Base-by-base conservation (phyloP, 2,888 invertebrate species). In the Electrophaes corylata region DNA sequence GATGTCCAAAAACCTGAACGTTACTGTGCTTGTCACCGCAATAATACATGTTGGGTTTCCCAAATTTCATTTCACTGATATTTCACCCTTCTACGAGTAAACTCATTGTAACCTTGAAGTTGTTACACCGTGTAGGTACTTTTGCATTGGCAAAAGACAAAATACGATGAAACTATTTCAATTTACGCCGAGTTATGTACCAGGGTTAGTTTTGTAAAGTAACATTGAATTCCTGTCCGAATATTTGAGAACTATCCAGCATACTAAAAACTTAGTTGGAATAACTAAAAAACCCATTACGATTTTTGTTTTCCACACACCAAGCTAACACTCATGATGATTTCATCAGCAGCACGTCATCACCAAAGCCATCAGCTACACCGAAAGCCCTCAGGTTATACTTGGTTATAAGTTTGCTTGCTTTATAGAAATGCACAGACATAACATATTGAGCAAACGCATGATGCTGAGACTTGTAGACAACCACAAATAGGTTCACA, bases 301-400 rank as follows among this genome's bases (percentile, higher is more conserved):
- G 41, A 50, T 35, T 51, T 55, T 54, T 52, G 23, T 60, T 58
- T 56, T 45, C 49, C 50, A 50, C 37, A 54, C 63, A 62, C 62
- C 69, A 75, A 66, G 76, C 74, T 78, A 77, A 80, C 73, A 77
- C 79, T 81, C 84, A 87, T 86, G 72, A 75, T 82, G 74, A 81
- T 89, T 90, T 83, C 88, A 89, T 79, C 87, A 77, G 81, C 91
- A 90, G 91, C 91, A 91, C 91, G 89, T 76, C 90, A 90, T 76
- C 90, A 90, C 80, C 90, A 86, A 89, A 90, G 90, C 80, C 91
- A 91, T 89, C 91, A 91, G 86, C 84, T 91, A 86, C 91, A 91
- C 87, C 83, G 91, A 90, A 91, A 91, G 76, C 77, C 89, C 80
- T 91, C 91, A 91, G 91, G 91, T 91, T 77, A 78, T 72, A 77